Conservation (phyloP, 2,113 vertebrate species). For the Indicator indicator region DNA sequence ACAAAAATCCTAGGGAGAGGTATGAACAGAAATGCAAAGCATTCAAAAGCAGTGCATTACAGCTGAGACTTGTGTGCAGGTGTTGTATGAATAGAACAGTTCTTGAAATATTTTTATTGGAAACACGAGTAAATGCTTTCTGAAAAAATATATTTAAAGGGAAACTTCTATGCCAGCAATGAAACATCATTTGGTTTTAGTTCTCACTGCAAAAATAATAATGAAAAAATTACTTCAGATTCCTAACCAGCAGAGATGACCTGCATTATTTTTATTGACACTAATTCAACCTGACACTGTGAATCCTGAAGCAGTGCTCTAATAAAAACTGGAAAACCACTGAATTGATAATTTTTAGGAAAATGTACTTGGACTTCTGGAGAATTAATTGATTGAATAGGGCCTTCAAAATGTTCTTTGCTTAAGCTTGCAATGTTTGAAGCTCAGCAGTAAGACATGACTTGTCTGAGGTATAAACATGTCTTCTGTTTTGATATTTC, state of each 20-base stretch:
- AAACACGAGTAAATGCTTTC: neutral
- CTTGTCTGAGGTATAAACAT: neutral
- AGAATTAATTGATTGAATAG: neutral
- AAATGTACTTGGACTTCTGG: neutral
- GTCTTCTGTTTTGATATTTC: neutral
- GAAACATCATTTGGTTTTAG: neutral
- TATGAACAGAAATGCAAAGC: neutral
- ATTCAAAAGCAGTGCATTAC: neutral
- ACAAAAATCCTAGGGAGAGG: neutral
- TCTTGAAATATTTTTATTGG: neutral
- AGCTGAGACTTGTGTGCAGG: neutral
- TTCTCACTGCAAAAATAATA: neutral
- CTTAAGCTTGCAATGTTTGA: neutral
- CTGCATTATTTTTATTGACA: neutral
- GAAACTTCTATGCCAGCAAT: neutral
- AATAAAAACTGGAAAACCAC: neutral
- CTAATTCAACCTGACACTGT: neutral
- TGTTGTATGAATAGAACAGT: neutral
- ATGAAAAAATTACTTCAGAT: neutral
- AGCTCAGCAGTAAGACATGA: neutral
- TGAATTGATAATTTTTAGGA: neutral
- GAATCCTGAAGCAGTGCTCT: neutral
- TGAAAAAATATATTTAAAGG: neutral
- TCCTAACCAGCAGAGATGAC: neutral
- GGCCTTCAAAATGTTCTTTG: neutral